Base-by-base conservation (phyloP, 2,113 vertebrate genomes). In the Dasypus novemcinctus region DNA sequence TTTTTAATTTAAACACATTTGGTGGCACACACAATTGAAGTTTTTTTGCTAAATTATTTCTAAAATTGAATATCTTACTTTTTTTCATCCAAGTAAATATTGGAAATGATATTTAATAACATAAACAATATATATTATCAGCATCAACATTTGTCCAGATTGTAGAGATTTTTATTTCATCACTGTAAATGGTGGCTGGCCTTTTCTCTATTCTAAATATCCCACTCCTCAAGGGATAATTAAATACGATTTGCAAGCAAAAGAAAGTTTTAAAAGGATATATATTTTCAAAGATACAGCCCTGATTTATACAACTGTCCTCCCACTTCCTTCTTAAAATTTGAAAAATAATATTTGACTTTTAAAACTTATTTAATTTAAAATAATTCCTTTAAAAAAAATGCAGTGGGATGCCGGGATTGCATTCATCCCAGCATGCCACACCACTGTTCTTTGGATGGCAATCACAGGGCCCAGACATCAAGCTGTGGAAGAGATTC, bases 391-490 rank as follows among this genome's bases (percentile, higher is more conserved):
- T 81, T 93, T 4, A 1, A 0, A 84, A 79, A 84, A 84, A 88
- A 23, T 71, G 21, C 25, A 21, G 61, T 36, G 93, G 97, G 96
- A 76, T 95, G 95, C 95, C 81, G 96, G 96, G 97, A 95, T 88
- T 93, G 97, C 95, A 57, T 87, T 85, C 94, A 96, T 95, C 97
- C 95, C 98, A 96, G 97, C 97, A 94, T 17, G 23, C 94, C 87
- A 71, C 11, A 7, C 95, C 96, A 5, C 95, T 84, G 96, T 95
- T 97, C 94, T 96, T 98, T 98, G 98, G 98, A 97, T 79, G 78
- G 97, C 96, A 97, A 98, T 98, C 98, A 98, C 97, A 98, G 97
- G 95, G 97, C 97, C 97, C 97, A 69, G 94, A 97, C 97, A 97
- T 98, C 98, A 98, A 98, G 98, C 98, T 98, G 98, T 59, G 98